Percentiles rank a stretch among this genome's conserved stretches.
Evolutionary conservation across 2,797 vertebrate species (phyloP).

Genomic region (Cephalopachus bancanus): DNA sequence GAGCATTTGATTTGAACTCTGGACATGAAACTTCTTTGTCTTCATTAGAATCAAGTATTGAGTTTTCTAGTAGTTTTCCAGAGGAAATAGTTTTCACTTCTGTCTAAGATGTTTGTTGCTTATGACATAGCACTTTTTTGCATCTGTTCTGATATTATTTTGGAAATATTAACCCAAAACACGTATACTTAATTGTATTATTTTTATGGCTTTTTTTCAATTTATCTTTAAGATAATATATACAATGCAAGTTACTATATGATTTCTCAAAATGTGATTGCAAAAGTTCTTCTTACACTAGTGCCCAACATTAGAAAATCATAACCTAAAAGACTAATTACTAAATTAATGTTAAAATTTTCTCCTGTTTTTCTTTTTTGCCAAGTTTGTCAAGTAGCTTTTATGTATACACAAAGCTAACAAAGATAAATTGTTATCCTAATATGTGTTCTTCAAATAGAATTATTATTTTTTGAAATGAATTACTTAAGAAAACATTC

Average conservation of each 20-base stretch:
- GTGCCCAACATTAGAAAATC: background rate
- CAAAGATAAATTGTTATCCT: background rate
- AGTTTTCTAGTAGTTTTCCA: conserved; percentile 20
- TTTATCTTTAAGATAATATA: background rate
- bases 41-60: background rate
- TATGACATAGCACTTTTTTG: background rate
- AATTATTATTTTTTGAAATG: background rate
- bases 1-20: background rate
- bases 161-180: background rate
- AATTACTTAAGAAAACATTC: conserved; percentile 12
- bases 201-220: background rate
- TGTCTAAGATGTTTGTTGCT: background rate
- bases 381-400: background rate
- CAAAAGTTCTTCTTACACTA: background rate
- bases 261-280: background rate
- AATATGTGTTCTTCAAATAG: background rate
- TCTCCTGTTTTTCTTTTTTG: background rate
- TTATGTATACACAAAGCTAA: background rate
- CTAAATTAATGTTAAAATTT: background rate
- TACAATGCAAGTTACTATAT: background rate
- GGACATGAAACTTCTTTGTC: background rate
- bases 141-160: background rate
- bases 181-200: background rate
- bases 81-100: background rate
- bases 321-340: background rate